Percentiles rank a stretch among this genome's conserved stretches.
phyloP scores from a whole-genome alignment of 2,888 invertebrate species.

The Tipula confusa region DNA sequence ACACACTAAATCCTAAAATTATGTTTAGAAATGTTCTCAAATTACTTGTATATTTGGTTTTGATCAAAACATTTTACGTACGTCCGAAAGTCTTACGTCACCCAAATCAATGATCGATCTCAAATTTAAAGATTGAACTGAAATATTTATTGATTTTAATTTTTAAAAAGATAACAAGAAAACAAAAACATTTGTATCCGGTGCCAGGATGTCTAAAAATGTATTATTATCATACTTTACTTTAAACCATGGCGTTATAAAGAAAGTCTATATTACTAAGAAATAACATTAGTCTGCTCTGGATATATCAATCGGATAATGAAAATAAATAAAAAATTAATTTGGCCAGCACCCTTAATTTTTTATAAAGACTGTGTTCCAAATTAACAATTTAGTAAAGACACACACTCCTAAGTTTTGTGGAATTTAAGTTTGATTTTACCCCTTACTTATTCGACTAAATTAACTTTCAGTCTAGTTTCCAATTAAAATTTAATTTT shows the following conservation, averaged over 20 bases:
- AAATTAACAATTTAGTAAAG: no score
- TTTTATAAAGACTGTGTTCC: neutral
- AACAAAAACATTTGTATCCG: neutral
- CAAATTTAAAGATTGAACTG: neutral
- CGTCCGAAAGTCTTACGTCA: no score
- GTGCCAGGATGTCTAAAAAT: neutral
- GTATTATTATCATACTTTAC: neutral
- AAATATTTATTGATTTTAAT: neutral
- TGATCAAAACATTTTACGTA: no score
- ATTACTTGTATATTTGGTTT: neutral
- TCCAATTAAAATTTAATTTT: neutral
- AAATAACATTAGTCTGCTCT: no score
- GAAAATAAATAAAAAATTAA: neutral
- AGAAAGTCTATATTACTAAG: no score
- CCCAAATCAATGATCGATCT: no score
- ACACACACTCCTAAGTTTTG: neutral
- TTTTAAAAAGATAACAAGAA: neutral
- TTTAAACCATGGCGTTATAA: no score
- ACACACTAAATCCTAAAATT: neutral
- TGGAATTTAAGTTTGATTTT: no score
- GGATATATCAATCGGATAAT: no score
- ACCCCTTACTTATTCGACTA: neutral
- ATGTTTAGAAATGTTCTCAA: neutral
- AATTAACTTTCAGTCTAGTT: neutral
- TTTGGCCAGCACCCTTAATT: neutral